Evolutionary conservation across 2,113 vertebrate genomes (phyloP), one percentile per base, ranked within the genome.

Genomic region (Hyla sarda): DNA sequence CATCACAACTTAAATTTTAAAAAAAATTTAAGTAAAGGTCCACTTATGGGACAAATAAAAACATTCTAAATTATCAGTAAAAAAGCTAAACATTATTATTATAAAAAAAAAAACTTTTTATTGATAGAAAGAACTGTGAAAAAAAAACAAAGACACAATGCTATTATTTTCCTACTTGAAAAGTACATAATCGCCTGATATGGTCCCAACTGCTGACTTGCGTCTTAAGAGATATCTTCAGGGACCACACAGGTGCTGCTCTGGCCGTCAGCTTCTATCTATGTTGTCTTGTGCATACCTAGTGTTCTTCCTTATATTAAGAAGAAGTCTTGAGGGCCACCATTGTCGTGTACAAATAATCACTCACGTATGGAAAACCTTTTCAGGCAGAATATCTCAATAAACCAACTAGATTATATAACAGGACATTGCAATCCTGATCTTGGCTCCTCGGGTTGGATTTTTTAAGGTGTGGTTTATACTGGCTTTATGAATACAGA

Each of bases 401-500:
- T 77, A 50, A 77, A 1, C 25, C 48, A 2, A 3, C 16, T 52
- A 77, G 47, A 50, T 52, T 52, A 74, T 17, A n/a, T 41, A 12
- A 73, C 19, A 30, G 47, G 16, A 47, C 73, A 50, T 48, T 75
- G 25, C 8, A 30, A 28, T 50, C 73, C 28, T 28, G n/a, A 28
- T 50, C 73, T 75, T 75, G 47, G 73, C 73, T 50, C 13, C n/a
- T 7, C 16, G 45, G 73, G 9, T 75, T 50, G 73, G 45, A 75
- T 54, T 52, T 32, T n/a, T 76, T 77, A 54, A 50, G 74, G 47
- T 77, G 74, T 77, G 28, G 74, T 77, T 77, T 54, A 52, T 12
- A 77, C 50, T 77, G 28, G 74, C n/a, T 30, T 77, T 77, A 54
- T 32, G 28, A 54, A 54, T 3, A 52, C 8, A 54, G 74, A 32